Conservation (phyloP, 1,140 invertebrate species). For the Polyergus mexicanus region DNA sequence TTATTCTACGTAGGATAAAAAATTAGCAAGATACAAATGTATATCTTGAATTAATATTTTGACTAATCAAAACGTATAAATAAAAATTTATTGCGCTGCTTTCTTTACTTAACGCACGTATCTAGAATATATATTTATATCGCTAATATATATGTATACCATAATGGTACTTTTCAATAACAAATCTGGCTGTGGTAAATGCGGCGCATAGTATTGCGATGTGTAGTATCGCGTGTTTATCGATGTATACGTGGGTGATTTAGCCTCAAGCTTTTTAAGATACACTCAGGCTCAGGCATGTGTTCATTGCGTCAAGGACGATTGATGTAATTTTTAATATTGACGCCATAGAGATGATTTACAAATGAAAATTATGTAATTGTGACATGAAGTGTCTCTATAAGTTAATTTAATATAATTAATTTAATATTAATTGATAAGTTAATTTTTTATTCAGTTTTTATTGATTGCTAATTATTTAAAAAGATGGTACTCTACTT, state of each 20-base stretch:
- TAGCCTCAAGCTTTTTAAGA: slow-evolving; percentile 22
- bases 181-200: slow-evolving; percentile 11
- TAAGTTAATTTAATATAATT: neutral
- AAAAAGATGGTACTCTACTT: neutral
- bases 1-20: neutral
- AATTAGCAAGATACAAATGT: neutral
- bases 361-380: slow-evolving; percentile 30
- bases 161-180: neutral
- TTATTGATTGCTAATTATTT: neutral
- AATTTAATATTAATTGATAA: too few species aligned
- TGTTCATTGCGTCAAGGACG: slow-evolving; percentile 26
- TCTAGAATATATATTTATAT: slow-evolving; percentile 26
- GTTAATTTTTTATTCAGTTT: neutral
- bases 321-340: slow-evolving; percentile 22
- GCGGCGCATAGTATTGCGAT: neutral
- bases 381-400: neutral
- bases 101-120: neutral
- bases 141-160: neutral
- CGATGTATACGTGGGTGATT: slow-evolving; percentile 25
- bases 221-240: slow-evolving; percentile 9
- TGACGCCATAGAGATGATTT: slow-evolving; percentile 10
- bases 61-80: neutral
- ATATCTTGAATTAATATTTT: neutral
- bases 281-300: slow-evolving; percentile 4
- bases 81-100: neutral